Conservation (phyloP, 2,888 invertebrate species). For the Camptogramma bilineatum region DNA sequence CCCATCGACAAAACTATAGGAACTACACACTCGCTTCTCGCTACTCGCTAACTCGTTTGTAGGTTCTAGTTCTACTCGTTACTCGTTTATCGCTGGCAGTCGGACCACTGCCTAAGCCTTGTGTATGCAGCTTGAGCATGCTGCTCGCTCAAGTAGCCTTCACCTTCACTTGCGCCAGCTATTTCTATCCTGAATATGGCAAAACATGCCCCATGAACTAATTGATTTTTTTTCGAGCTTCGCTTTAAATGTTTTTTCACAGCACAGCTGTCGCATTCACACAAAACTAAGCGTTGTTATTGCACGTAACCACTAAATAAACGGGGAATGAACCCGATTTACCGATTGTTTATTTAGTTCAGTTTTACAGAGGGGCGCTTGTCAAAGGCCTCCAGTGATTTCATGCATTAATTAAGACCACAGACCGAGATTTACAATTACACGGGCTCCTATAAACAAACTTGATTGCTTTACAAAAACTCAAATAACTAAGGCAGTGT, state of each 20-base stretch:
- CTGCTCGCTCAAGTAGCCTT: too few species aligned
- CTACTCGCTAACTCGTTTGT: too few species aligned
- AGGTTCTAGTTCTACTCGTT: too few species aligned
- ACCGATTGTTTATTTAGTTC: constrained; percentile 62
- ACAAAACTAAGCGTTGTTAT: constrained; percentile 26
- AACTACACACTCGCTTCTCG: too few species aligned
- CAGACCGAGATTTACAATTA: constrained; percentile 84
- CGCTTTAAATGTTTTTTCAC: constrained; percentile 16
- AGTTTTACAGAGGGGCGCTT: constrained; percentile 61
- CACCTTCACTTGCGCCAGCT: too few species aligned
- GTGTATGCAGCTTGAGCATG: too few species aligned
- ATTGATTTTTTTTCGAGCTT: background rate
- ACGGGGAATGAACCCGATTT: constrained; percentile 51
- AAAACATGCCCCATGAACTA: too few species aligned
- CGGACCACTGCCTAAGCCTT: too few species aligned
- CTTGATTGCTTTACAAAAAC: constrained; percentile 86
- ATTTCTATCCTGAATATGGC: too few species aligned
- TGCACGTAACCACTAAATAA: constrained; percentile 53
- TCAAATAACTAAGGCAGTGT: constrained; percentile 85
- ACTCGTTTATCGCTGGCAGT: too few species aligned
- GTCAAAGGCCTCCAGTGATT: constrained; percentile 75
- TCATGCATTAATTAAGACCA: constrained; percentile 81
- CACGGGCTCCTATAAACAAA: constrained; percentile 82
- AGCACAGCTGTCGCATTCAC: constrained; percentile 1
- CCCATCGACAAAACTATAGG: too few species aligned